Evolutionary conservation across 2,797 vertebrate species (phyloP), one percentile per base, ranked within the genome.

Genomic region (Danio albolineatus): DNA sequence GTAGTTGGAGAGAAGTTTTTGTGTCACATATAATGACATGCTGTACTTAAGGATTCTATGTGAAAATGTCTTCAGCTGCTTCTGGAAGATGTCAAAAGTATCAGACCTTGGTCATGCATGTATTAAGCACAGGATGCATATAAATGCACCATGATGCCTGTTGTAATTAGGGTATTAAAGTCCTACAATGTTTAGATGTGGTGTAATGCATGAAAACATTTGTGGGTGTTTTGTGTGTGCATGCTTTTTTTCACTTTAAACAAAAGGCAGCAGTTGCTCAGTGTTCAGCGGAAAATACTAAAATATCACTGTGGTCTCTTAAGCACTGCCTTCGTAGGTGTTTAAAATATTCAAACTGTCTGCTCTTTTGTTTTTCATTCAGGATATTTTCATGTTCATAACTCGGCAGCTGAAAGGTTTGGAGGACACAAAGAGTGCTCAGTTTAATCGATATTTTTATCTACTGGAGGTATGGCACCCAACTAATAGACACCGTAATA

Each of bases 331-430:
- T 70, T 67, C 2, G 38, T 21, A 59, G 43, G 51, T 79, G 66
- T 36, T 71, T 61, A 8, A 61, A 48, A 51, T 70, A 53, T 53
- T 43, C 39, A 71, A 77, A 44, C 51, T 49, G 2, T 67, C 13
- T 65, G 78, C 77, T 36, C 7, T 8, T 59, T 28, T 86, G 71
- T 67, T n/a, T 65, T 43, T 86, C 79, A 48, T 21, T 53, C 82
- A 99, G 98, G 98, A 99, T 92, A 99, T 99, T 92, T 99, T 99
- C 91, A 98, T 99, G 97, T 99, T 99, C 87, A 99, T 99, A 92
- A 99, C 98, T 85, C 94, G 98, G 83, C 98, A 99, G 79, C 94
- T 99, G 36, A 99, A 99, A 89, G 98, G 98, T 80, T 92, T 99
- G 79, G 98, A 99, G 88, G 98, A 99, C 85, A 99, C 98, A 44